Evolutionary conservation across 2,113 vertebrate species (phyloP).

Genomic region (Sander vitreus): DNA sequence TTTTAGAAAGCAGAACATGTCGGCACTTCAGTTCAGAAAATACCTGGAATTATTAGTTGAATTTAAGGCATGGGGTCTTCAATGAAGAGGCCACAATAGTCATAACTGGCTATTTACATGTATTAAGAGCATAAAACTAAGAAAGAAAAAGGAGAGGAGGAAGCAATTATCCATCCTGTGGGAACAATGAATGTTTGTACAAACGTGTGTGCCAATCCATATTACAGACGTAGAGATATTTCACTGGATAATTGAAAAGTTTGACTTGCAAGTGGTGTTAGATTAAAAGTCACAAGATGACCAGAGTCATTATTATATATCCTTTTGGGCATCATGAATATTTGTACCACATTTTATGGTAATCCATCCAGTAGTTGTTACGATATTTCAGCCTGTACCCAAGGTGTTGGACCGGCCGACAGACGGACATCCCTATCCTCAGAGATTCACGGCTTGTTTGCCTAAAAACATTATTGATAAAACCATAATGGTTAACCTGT

Average conservation of each 20-base stretch:
- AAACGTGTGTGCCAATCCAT: neutral
- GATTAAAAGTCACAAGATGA: neutral
- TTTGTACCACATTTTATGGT: neutral
- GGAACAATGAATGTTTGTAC: neutral
- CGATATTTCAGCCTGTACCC: neutral
- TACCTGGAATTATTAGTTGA: neutral
- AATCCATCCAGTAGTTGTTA: neutral
- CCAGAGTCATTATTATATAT: neutral
- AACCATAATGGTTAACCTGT: neutral
- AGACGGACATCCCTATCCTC: neutral
- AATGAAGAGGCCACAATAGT: too few species aligned
- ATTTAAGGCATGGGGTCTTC: too few species aligned
- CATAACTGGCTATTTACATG: too few species aligned
- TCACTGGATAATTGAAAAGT: neutral
- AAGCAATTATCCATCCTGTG: neutral
- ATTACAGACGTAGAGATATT: neutral
- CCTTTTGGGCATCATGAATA: neutral
- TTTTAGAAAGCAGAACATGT: conserved; percentile 16
- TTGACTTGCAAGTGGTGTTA: neutral
- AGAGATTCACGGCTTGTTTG: neutral
- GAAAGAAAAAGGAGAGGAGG: neutral
- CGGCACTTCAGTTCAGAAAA: neutral
- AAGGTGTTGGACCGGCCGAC: neutral
- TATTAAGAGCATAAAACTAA: neutral
- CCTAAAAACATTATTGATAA: neutral